Percentiles rank a stretch among this genome's conserved stretches.
phyloP scores from a whole-genome alignment of 2,113 vertebrate genomes.

The Camelus dromedarius region DNA sequence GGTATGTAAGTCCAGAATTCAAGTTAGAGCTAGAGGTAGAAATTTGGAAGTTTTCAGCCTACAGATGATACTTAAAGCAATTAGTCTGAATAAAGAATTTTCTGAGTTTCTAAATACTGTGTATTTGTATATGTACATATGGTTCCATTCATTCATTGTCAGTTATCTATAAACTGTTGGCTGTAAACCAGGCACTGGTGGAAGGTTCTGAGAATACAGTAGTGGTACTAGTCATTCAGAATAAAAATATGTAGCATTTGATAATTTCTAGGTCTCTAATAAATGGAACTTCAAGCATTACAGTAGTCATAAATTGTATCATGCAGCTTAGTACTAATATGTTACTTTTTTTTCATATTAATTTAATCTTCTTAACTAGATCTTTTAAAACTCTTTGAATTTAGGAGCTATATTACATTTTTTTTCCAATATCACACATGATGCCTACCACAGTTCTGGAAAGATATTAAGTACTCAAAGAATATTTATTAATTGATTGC shows the following conservation, averaged over 20 bases:
- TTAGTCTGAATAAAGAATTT: neutral
- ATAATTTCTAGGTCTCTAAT: neutral
- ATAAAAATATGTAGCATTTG: neutral
- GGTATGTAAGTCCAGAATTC: neutral
- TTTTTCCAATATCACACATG: neutral
- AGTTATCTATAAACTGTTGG: neutral
- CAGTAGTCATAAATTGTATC: neutral
- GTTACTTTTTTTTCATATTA: conserved; percentile 5
- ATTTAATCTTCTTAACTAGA: neutral
- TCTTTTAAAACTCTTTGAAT: conserved; percentile 26
- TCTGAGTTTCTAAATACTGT: neutral
- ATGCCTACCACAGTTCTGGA: neutral
- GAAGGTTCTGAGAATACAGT: neutral
- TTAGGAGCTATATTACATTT: neutral
- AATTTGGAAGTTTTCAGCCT: neutral
- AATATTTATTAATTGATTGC: conserved; percentile 24
- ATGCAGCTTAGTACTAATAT: neutral
- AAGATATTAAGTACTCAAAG: neutral
- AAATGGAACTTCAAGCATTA: neutral
- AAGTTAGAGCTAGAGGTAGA: neutral
- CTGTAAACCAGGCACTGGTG: neutral
- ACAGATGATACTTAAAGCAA: neutral
- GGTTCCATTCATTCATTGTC: neutral
- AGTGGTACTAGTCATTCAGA: conserved; percentile 6
- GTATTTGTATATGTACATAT: neutral